Evolutionary conservation across 1,140 invertebrate species (phyloP), one percentile per base, ranked within the genome.

Genomic region (Bombus terrestris): DNA sequence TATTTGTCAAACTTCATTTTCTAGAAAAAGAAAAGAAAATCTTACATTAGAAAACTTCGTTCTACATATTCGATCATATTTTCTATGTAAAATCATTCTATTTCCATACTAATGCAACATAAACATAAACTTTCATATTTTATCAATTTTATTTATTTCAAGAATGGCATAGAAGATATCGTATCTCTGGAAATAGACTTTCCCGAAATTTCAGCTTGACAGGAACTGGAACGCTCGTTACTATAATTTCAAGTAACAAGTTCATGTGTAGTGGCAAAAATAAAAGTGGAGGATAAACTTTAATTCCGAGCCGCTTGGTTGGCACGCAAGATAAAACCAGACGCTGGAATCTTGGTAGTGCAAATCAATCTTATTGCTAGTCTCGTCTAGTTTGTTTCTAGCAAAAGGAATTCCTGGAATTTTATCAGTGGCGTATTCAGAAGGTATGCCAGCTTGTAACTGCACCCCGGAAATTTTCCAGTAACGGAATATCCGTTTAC

Each of bases 351-450:
- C 79, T 37, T 81, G 79, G 68, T 81, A 81, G 68, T 37, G 68
- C 79, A 68, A 71, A 81, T 81, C 79, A 81, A 81, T 81, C 79
- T 81, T 81, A 71, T 81, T 81, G 79, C 68, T 57, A 71, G 66
- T 81, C 66, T 81, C 79, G 79, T 81, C 79, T 81, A 81, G 79
- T 72, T 72, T 35, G 71, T 62, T 66, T 68, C 66, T 86, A 64
- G 85, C 72, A 47, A 57, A 86, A 37, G 77, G 85, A 87, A 86
- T 86, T 77, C 64, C 57, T 76, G 72, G 47, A 71, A 81, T 81
- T 81, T 81, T 81, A 72, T 81, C 79, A 81, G 66, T 71, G 47
- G 37, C 43, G 79, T 71, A 66, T 81, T 72, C 79, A 57, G 53
- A 35, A 43, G 66, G 32, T 39, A 25, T 53, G 53, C 25, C 69